Conservation (phyloP, 2,888 invertebrate species). For the Alentia gelatinosa region DNA sequence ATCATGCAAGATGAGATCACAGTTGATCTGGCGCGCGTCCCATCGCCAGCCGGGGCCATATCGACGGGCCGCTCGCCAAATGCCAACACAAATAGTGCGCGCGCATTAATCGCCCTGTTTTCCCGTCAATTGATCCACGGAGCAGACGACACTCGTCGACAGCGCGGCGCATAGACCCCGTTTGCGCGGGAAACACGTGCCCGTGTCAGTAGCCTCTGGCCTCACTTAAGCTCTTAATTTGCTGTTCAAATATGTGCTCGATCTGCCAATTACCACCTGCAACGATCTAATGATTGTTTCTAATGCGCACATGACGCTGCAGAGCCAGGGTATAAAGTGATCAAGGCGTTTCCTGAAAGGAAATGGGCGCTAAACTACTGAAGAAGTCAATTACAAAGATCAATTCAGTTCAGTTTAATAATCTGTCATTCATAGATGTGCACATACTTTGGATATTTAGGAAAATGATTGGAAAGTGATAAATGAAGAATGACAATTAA, state of each 20-base stretch:
- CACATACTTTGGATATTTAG: no score
- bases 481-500: no score
- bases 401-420: no score
- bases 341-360: background rate
- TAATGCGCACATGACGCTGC: background rate
- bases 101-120: constrained; percentile 16
- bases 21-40: background rate
- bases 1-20: constrained; percentile 1
- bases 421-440: no score
- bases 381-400: background rate
- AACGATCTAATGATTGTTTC: background rate
- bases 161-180: background rate
- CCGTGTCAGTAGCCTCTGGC: background rate
- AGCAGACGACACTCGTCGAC: background rate
- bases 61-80: background rate
- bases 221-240: background rate
- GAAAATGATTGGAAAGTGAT: no score
- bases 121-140: background rate
- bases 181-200: background rate
- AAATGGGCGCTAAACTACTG: background rate
- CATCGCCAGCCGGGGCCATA: background rate
- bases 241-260: background rate
- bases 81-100: background rate
- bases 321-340: background rate
- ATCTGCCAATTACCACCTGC: background rate